A percentile compares a stretch with the other conserved stretches of the same genome.
Conservation (phyloP, 1,140 invertebrate species). For the Zophobas atratus region DNA sequence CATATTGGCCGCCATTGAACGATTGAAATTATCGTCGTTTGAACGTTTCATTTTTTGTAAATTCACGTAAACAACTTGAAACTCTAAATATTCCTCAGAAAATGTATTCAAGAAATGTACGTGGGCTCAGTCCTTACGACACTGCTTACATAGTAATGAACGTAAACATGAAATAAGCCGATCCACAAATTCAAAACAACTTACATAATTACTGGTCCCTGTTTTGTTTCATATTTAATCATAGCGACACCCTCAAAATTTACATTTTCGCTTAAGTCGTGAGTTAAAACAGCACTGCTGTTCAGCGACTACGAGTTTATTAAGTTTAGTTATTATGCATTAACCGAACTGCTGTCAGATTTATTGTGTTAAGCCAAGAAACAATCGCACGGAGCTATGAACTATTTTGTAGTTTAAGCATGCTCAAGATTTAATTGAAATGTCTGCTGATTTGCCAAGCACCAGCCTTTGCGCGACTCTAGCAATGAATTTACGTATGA, state of each 20-base stretch:
- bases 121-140: no score
- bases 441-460: constrained; percentile 9
- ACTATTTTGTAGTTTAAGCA: constrained; percentile 20
- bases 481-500: constrained; percentile 14
- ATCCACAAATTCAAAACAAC: no score
- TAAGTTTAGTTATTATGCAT: not conserved
- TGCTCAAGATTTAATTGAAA: constrained; percentile 29
- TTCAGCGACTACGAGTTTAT: not conserved
- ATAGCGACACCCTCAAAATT: not conserved
- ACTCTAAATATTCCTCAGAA: no score
- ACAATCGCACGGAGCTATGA: constrained; percentile 2
- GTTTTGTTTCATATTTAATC: not conserved
- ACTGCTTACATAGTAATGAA: no score
- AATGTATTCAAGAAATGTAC: no score
- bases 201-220: no score
- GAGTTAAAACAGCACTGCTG: not conserved
- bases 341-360: constrained; percentile 5
- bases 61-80: no score
- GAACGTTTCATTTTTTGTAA: no score
- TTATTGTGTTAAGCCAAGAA: constrained; percentile 3
- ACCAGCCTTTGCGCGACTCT: not conserved
- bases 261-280: not conserved
- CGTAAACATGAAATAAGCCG: no score
- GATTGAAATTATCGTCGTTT: no score
- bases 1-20: no score